phyloP scores from a whole-genome alignment of 2,797 vertebrate species.

The Brotula barbata region DNA sequence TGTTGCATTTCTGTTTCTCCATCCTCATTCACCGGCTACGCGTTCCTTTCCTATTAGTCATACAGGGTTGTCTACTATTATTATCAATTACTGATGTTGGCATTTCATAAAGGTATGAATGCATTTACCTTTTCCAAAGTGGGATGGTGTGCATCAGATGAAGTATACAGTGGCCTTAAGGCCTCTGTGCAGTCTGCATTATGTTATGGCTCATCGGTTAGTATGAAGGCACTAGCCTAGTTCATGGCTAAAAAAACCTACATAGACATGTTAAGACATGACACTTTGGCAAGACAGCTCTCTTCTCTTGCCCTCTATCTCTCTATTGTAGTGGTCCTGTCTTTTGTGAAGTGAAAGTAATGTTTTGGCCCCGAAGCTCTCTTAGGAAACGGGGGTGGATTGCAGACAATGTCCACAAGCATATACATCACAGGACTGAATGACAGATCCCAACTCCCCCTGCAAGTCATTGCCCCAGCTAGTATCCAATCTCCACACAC shows the following conservation, averaged over 20 bases:
- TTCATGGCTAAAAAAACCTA: conserved; percentile 51
- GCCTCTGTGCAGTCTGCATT: conserved; percentile 2
- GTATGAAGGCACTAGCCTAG: conserved; percentile 52
- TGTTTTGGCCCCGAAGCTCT: conserved; percentile 66
- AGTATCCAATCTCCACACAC: conserved; percentile 39
- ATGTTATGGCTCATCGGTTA: conserved; percentile 24
- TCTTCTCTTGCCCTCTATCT: conserved; percentile 53
- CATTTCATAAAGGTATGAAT: too few relatives aligned
- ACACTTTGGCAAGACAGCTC: conserved; percentile 57
- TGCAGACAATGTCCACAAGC: conserved; percentile 66
- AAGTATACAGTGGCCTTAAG: too few relatives aligned
- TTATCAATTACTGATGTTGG: too few relatives aligned
- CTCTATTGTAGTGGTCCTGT: conserved; percentile 59
- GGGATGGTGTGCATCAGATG: too few relatives aligned
- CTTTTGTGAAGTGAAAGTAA: conserved; percentile 75
- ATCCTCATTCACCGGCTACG: too few relatives aligned
- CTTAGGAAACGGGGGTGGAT: conserved; percentile 54
- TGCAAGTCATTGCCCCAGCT: conserved; percentile 42
- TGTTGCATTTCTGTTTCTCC: too few relatives aligned
- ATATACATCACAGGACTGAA: conserved; percentile 71
- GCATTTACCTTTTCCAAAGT: too few relatives aligned
- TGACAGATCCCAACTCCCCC: conserved; percentile 49
- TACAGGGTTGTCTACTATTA: too few relatives aligned
- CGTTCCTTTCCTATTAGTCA: too few relatives aligned
- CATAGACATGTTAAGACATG: conserved; percentile 63